Evolutionary conservation across 2,888 invertebrate genomes (phyloP).

Genomic region (Zygothrica quintamaculata): DNA sequence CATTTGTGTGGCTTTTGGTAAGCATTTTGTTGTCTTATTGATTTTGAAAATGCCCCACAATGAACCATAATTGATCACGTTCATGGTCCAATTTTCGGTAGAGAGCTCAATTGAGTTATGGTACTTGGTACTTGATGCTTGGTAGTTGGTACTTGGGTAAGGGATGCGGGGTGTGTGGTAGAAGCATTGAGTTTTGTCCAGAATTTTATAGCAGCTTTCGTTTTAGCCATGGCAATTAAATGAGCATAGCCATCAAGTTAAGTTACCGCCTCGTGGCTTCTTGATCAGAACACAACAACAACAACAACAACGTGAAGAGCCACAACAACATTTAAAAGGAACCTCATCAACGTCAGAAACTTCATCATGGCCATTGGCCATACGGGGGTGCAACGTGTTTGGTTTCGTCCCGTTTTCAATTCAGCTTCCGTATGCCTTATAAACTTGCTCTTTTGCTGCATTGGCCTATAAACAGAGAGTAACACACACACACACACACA

Average conservation of each 20-base stretch:
- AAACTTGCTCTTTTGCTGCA: constrained; percentile 73
- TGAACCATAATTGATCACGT: constrained; percentile 78
- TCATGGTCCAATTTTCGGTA: constrained; percentile 75
- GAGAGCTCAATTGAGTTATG: no score
- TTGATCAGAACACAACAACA: constrained; percentile 14
- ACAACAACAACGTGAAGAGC: constrained; percentile 2
- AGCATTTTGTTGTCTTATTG: constrained; percentile 66
- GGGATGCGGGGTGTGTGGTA: no score
- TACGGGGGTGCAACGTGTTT: constrained; percentile 48
- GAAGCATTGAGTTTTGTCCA: constrained; percentile 29
- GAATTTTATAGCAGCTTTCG: constrained; percentile 48
- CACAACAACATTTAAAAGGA: constrained; percentile 7
- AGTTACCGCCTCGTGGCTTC: constrained; percentile 19
- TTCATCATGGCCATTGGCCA: constrained; percentile 44
- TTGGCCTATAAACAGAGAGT: constrained; percentile 77
- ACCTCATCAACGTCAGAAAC: constrained; percentile 55
- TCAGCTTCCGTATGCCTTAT: constrained; percentile 75
- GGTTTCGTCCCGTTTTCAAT: constrained; percentile 54
- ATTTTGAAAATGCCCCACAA: constrained; percentile 76
- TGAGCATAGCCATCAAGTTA: constrained; percentile 21
- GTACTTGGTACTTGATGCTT: no score
- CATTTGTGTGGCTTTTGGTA: constrained; percentile 24
- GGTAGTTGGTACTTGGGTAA: no score
- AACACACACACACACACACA: constrained; percentile 50
- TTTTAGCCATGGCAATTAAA: constrained; percentile 50